Base-by-base conservation (phyloP, 2,113 vertebrate species). In the Orycteropus afer region DNA sequence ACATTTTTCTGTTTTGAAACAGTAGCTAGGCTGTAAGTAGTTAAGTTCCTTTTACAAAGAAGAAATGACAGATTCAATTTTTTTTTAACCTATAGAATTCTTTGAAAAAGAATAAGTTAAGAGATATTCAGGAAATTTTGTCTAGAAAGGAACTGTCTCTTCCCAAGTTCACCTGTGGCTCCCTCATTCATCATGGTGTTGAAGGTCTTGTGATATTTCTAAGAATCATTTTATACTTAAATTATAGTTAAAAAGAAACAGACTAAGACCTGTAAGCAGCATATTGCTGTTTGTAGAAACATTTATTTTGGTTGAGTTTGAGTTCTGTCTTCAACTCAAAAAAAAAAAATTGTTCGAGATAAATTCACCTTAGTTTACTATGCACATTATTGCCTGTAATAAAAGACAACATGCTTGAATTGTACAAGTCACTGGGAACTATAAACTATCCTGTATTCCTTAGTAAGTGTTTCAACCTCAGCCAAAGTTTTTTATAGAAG, bases 331-430 rank as follows among this genome's bases (percentile, higher is more conserved):
- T 37, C 10, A 94, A 37, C 42, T 94, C 10, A 81, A 90, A 55
- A 90, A 2, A 69, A 7, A 65, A 47, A 42, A 83, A 29, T 63
- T 86, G 0, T 53, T 95, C 71, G 8, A 45, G 0, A 10, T 85
- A 91, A 78, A 91, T 27, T 86, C 42, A 90, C 11, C 12, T 47
- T 91, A 53, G 12, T 67, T 80, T 89, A 59, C 34, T 53, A 15
- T 23, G 17, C 42, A 14, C 37, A 53, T 74, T 61, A 83, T 15
- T 83, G 7, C 5, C n/a, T 29, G 0, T n/a, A 63, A 29, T 17
- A 89, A 82, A 93, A 73, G 49, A 83, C 23, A 83, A 59, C 27
- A 9, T 27, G 23, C 32, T 93, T 95, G 51, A 91, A 86, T 81
- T 89, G 69, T 11, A 91, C 45, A 81, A 73, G 23, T 59, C 3